Evolutionary conservation across 2,888 invertebrate species (phyloP), one percentile per base, ranked within the genome.

Genomic region (Mactromeris polynyma): DNA sequence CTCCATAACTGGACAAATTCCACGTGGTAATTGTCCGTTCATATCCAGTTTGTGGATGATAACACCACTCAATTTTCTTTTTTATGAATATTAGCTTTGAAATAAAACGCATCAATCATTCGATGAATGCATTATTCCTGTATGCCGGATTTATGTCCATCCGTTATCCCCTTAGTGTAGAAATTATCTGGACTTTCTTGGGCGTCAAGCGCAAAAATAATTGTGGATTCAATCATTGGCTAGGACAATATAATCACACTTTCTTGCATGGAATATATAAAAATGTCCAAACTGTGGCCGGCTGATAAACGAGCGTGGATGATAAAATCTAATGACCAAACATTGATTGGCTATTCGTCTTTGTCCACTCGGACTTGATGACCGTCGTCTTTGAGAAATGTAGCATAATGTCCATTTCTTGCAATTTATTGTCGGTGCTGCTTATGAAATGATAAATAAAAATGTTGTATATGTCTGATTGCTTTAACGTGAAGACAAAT

Each of bases 281-380:
- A 64, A 64, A 9, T 64, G 58, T 64, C 58, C 58, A 26, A 64
- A 26, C 26, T 64, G 26, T 64, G 26, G 58, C 58, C 58, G 58
- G n/a, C 58, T 64, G 58, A 64, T 64, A 64, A 64, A 64, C 26
- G 58, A 64, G 58, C 9, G 26, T n/a, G 21, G 26, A n/a, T 26
- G 58, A 64, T 64, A 64, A 64, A 64, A 64, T 64, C 58, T 64
- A 64, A 64, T n/a, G 58, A 64, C 58, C 58, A 64, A 64, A 64
- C 58, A 64, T 64, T 64, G 58, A 64, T 64, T 64, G 58, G n/a
- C 58, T 64, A 26, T 26, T 9, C 26, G 58, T 64, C n/a, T 64
- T n/a, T 26, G 58, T 64, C 58, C 58, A 3, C 58, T 64, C 4
- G 9, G 58, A 64, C n/a, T 6, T 9, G 58, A 64, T 26, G 58